Conservation (phyloP, 2,797 vertebrate species). For the Uromys caudimaculatus region DNA sequence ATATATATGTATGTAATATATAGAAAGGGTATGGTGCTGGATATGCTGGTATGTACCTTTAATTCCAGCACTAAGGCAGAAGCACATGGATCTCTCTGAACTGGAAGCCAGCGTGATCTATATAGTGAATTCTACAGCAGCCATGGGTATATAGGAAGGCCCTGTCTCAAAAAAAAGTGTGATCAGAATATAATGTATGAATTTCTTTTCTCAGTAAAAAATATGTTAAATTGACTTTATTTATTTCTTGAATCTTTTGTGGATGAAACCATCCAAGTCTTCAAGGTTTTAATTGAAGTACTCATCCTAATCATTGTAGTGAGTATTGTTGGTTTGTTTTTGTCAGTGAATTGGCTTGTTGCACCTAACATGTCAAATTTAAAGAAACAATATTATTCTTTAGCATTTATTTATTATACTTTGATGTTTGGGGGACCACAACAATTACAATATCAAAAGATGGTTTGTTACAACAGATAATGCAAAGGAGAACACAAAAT, state of each 20-base stretch:
- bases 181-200: background rate
- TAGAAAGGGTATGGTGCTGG: background rate
- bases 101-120: background rate
- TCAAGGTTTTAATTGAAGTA: conserved; percentile 31
- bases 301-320: conserved; percentile 39
- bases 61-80: background rate
- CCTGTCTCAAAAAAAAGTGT: background rate
- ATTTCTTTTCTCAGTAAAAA: background rate
- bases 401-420: conserved; percentile 6
- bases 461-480: background rate
- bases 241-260: conserved; percentile 46
- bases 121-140: background rate
- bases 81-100: background rate
- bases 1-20: background rate
- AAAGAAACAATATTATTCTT: background rate
- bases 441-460: conserved; percentile 48
- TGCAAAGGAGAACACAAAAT: conserved; percentile 28
- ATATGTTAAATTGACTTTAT: background rate
- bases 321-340: background rate
- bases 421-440: background rate
- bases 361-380: background rate
- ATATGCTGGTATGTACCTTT: background rate
- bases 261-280: conserved; percentile 10
- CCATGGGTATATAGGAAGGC: background rate
- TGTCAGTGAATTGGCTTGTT: conserved; percentile 22